These are phyloP conservation scores for Diabrotica virgifera DNA, from an alignment of 1,140 invertebrate genomes.

Conservation along the genomic window DNA sequence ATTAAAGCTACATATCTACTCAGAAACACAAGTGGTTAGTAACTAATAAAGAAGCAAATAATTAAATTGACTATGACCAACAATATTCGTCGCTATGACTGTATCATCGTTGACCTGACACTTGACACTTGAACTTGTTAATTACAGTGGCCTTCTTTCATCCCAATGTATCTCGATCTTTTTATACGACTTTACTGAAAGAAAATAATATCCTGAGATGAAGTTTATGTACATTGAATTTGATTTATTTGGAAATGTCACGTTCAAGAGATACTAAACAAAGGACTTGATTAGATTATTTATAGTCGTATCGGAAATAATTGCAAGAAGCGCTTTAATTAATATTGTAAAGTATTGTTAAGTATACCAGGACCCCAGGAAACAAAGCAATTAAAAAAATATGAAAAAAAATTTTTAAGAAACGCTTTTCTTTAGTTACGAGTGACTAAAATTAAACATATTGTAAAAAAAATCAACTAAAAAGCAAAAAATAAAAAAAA, in stretches of 20 bases:
- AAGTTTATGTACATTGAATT: neutral
- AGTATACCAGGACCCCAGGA: no score
- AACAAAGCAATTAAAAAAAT: no score
- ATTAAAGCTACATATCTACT: neutral
- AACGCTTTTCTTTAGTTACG: no score
- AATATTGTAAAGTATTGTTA: no score
- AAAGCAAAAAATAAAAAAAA: no score
- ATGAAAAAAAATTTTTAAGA: no score
- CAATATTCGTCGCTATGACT: no score
- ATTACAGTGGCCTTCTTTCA: neutral
- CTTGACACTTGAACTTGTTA: conserved; percentile 1
- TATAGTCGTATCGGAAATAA: no score
- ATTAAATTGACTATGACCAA: neutral
- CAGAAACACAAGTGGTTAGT: neutral
- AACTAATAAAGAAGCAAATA: neutral
- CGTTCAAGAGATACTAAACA: neutral
- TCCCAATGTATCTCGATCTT: neutral
- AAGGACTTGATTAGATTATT: neutral
- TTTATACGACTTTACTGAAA: neutral
- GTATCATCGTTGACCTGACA: neutral
- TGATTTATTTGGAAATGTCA: neutral
- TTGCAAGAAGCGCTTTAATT: no score
- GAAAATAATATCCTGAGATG: neutral
- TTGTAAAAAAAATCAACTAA: no score
- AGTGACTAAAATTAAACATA: no score